Evolutionary conservation across 1,140 invertebrate species (phyloP).

Genomic region (Magallana angulata): DNA sequence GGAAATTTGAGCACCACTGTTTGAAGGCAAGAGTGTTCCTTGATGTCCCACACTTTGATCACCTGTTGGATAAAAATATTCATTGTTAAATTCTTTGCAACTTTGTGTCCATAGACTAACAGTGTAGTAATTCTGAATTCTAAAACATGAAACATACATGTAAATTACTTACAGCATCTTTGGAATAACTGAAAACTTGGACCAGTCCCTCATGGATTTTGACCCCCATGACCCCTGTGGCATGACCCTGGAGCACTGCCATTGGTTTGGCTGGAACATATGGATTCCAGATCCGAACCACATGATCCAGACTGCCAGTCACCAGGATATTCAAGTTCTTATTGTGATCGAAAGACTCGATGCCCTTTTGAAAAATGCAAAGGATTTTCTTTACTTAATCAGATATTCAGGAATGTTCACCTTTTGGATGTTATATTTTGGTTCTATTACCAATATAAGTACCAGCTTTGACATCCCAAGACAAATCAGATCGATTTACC

Average conservation of each 20-base stretch:
- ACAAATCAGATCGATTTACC: no score
- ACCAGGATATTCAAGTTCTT: constrained; percentile 76
- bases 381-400: neutral
- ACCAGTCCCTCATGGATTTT: constrained; percentile 81
- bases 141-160: no score
- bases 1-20: constrained; percentile 78
- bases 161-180: constrained; percentile 75
- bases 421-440: no score
- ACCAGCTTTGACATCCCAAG: no score
- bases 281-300: constrained; percentile 87
- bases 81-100: neutral
- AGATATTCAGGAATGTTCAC: no score
- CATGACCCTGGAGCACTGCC: constrained; percentile 85
- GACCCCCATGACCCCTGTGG: constrained; percentile 84
- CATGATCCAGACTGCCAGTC: constrained; percentile 86
- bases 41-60: constrained; percentile 79
- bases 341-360: constrained; percentile 78
- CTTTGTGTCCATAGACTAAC: no score
- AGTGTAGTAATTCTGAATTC: no score
- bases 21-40: constrained; percentile 77
- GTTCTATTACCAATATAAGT: no score
- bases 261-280: constrained; percentile 85
- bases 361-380: constrained; percentile 65
- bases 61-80: constrained; percentile 64
- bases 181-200: constrained; percentile 78